These are phyloP conservation scores for Patella pellucida DNA, from an alignment of 2,888 invertebrate species.

Conservation along the genomic window DNA sequence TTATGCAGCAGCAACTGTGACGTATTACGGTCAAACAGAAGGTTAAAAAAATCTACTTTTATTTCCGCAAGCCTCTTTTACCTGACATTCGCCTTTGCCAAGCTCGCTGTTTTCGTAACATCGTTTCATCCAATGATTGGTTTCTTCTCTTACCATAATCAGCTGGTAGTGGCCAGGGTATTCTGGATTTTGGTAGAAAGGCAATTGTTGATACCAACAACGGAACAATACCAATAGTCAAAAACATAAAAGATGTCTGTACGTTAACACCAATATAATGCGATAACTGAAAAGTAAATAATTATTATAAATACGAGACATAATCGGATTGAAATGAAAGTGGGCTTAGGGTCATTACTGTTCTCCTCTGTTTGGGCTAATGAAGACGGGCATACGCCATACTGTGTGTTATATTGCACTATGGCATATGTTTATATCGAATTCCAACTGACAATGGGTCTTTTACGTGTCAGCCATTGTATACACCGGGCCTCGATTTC, in stretches of 20 bases:
- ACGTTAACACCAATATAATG: constrained; percentile 47
- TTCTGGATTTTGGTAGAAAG: constrained; percentile 58
- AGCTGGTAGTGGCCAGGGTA: constrained; percentile 61
- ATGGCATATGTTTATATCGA: too few relatives aligned
- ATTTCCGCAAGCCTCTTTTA: constrained; percentile 13
- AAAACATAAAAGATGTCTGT: constrained; percentile 66
- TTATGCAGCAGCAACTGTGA: too few relatives aligned
- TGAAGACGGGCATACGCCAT: too few relatives aligned
- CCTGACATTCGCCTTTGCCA: constrained; percentile 49
- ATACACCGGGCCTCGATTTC: too few relatives aligned
- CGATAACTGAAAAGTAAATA: constrained; percentile 38
- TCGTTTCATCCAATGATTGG: constrained; percentile 40
- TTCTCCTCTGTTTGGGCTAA: too few relatives aligned
- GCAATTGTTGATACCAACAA: constrained; percentile 64
- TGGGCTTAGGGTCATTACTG: too few relatives aligned
- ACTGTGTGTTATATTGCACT: too few relatives aligned
- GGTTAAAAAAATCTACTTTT: too few relatives aligned
- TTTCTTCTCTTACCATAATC: constrained; percentile 48
- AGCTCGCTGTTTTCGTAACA: constrained; percentile 41
- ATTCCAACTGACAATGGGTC: too few relatives aligned
- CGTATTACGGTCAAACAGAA: too few relatives aligned
- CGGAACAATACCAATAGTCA: constrained; percentile 61
- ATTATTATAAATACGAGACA: background rate
- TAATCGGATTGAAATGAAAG: too few relatives aligned
- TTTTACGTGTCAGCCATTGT: too few relatives aligned